These are phyloP conservation scores for Falco biarmicus DNA, from an alignment of 2,797 vertebrate genomes.

Conservation along the genomic window DNA sequence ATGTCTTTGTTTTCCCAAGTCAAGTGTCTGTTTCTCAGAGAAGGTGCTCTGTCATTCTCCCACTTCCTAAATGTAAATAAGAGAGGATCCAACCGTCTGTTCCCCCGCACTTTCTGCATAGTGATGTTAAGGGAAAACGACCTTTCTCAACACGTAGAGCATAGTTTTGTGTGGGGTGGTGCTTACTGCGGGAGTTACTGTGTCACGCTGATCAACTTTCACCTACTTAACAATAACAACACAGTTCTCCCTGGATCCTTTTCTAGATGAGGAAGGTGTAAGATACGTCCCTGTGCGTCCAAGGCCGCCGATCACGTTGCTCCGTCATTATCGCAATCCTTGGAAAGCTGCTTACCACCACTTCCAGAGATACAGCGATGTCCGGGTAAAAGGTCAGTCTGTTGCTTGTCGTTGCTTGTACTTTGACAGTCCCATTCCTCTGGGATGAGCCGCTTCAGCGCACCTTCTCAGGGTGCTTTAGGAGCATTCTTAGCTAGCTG, in stretches of 20 bases:
- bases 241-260: background rate
- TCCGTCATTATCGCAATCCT: conserved; percentile 96
- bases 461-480: background rate
- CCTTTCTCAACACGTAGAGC: background rate
- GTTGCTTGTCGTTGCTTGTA: conserved; percentile 39
- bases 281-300: conserved; percentile 93
- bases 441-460: accelerated
- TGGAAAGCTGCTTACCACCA: conserved; percentile 99
- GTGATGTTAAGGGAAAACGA: background rate
- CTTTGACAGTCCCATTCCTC: background rate
- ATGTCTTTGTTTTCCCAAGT: background rate
- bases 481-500: background rate
- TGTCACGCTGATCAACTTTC: background rate
- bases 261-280: conserved; percentile 95
- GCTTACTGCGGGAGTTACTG: background rate
- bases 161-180: background rate
- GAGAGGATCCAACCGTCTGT: background rate
- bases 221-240: accelerated
- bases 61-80: background rate
- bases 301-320: conserved; percentile 91
- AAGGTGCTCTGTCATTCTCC: background rate
- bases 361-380: conserved; percentile 97
- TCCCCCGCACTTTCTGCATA: background rate
- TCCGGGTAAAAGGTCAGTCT: conserved; percentile 93
- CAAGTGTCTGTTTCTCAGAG: background rate